Evolutionary conservation across 2,797 vertebrate genomes (phyloP).

Genomic region (Pangasius krempfi): DNA sequence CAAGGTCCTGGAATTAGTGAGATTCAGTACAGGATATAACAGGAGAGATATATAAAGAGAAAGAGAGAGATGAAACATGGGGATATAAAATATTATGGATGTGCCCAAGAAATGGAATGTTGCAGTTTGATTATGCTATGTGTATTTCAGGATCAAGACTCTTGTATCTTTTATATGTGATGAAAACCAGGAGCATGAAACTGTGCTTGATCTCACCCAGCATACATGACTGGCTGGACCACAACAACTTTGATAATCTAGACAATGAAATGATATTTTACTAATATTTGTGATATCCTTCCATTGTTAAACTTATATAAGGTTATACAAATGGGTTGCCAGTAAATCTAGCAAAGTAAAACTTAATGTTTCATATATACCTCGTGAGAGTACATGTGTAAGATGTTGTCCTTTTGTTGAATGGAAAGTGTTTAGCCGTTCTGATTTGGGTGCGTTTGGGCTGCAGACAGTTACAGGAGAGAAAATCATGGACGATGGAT

Average conservation of each 20-base stretch:
- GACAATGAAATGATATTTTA: background rate
- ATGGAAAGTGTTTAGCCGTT: background rate
- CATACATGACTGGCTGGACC: background rate
- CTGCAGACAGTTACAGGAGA: background rate
- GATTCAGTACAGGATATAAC: conserved; percentile 67
- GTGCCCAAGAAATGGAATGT: conserved; percentile 39
- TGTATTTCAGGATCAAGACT: conserved; percentile 46
- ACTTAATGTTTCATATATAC: background rate
- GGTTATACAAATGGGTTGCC: background rate
- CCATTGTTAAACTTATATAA: background rate
- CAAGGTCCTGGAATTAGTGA: conserved; percentile 77
- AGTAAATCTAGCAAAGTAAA: background rate
- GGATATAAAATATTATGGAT: conserved; percentile 26
- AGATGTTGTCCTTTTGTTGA: background rate
- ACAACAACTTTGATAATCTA: background rate
- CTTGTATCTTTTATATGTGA: conserved; percentile 47
- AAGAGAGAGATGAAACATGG: conserved; percentile 12
- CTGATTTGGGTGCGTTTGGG: background rate
- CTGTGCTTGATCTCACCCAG: background rate
- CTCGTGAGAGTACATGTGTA: background rate
- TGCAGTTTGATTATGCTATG: conserved; percentile 51
- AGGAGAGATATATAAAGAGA: conserved; percentile 42
- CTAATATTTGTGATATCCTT: background rate
- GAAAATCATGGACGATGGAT: background rate
- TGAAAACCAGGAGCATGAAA: conserved; percentile 20